Conservation (phyloP, 2,797 vertebrate species). For the Chlorospingus flavigularis region DNA sequence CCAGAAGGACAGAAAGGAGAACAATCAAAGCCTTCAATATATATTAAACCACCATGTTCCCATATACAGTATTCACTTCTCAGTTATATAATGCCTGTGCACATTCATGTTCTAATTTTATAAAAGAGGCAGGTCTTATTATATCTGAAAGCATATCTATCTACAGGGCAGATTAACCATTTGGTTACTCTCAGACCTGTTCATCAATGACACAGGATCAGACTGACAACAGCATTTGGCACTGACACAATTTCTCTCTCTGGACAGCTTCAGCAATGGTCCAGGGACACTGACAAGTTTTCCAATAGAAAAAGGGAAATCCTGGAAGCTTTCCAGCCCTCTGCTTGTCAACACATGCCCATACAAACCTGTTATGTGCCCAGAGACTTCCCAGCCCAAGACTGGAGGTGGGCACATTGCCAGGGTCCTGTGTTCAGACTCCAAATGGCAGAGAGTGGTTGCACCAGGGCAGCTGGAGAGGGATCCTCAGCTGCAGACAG, state of each 20-base stretch:
- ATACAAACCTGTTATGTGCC: fast-evolving
- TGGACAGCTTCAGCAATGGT: background rate
- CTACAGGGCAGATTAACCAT: background rate
- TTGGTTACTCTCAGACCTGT: background rate
- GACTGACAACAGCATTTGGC: background rate
- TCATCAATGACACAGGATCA: background rate
- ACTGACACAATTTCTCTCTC: background rate
- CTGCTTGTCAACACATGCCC: background rate
- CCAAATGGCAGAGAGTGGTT: background rate
- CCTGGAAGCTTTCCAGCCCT: background rate
- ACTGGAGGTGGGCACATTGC: background rate
- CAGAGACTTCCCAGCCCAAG: background rate
- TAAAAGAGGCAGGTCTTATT: background rate
- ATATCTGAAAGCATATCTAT: background rate
- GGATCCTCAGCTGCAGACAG: background rate
- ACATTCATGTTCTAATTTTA: constrained; percentile 41
- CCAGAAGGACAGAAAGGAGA: background rate
- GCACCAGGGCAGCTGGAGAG: background rate
- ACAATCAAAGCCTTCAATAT: background rate
- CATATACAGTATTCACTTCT: background rate
- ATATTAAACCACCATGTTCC: background rate
- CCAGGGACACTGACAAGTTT: background rate
- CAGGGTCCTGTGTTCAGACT: background rate
- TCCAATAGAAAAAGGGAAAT: background rate
- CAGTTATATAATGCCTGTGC: constrained; percentile 32